Percentiles rank a stretch among this genome's conserved stretches.
Conservation (phyloP, 2,888 invertebrate genomes). For the Alsophila aescularia region DNA sequence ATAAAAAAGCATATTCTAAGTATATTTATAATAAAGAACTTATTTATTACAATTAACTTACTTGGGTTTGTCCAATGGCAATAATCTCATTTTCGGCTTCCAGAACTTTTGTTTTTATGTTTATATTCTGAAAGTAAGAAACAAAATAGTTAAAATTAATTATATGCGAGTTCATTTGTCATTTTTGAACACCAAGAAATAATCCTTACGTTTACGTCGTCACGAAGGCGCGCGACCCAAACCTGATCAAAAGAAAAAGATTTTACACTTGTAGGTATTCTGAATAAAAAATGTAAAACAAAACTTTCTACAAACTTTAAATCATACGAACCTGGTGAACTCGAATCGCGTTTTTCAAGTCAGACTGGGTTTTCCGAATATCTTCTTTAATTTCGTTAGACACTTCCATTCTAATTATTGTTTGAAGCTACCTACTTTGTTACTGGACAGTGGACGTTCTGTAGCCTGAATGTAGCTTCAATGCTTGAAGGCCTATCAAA, state of each 20-base stretch:
- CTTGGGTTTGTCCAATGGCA: slow-evolving; percentile 84
- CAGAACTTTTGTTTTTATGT: slow-evolving; percentile 80
- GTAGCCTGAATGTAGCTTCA: too few relatives aligned
- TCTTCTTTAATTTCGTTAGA: slow-evolving; percentile 86
- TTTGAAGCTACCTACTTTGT: background rate
- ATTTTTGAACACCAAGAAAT: slow-evolving; percentile 9
- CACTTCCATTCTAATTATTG: slow-evolving; percentile 77
- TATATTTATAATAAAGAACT: too few relatives aligned
- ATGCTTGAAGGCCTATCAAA: too few relatives aligned
- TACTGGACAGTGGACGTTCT: too few relatives aligned
- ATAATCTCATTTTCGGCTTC: slow-evolving; percentile 86
- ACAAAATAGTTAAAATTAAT: background rate
- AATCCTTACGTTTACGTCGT: slow-evolving; percentile 81
- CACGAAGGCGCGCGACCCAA: slow-evolving; percentile 82
- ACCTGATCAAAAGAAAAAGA: slow-evolving; percentile 60
- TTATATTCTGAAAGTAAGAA: slow-evolving; percentile 74
- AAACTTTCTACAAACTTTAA: slow-evolving; percentile 3
- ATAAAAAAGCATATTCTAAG: too few relatives aligned
- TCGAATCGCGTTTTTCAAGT: slow-evolving; percentile 86
- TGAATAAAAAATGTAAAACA: background rate
- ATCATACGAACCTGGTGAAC: slow-evolving; percentile 84
- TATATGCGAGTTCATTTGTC: background rate
- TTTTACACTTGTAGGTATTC: background rate
- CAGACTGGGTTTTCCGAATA: slow-evolving; percentile 84
- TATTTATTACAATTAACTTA: slow-evolving; percentile 57